Evolutionary conservation across 1,140 invertebrate species (phyloP), one percentile per base, ranked within the genome.

Genomic region (Calosoma granatense): DNA sequence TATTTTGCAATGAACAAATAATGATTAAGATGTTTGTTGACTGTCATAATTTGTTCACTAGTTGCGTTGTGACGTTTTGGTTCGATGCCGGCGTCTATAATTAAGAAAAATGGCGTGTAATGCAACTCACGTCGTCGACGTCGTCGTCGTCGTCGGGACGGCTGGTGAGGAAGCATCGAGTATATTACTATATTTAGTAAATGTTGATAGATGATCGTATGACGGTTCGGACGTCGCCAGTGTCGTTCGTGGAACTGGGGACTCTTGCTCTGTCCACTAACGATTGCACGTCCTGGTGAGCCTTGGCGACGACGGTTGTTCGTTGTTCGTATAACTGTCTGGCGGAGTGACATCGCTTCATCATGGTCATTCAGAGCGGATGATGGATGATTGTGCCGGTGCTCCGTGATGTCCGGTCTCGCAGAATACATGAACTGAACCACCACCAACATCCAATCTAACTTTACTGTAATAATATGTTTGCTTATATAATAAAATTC

Each of bases 251-350:
- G 41, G 41, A 11, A 17, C 9, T 47, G 9, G 15, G 41, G 41
- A 14, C 41, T 6, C 6, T n/a, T n/a, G 41, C 6, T 36, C 41
- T 17, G 41, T 47, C 41, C 17, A 47, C 9, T 47, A 47, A 47
- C 41, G 6, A 17, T 47, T 47, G 9, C 41, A 17, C 41, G 41
- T 4, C 3, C 15, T 3, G 4, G 41, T 17, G 9, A 12, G 6
- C 41, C 6, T 17, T 47, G 41, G 6, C 41, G 41, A 11, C 17
- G 41, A 17, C 41, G 17, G 3, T 17, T 17, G 6, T 17, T 47
- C 17, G 41, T 47, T 47, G 41, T 47, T 47, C 41, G 41, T 47
- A 47, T 47, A 47, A 47, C 41, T 47, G 41, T 47, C 41, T 47
- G 41, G 15, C 17, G 9, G 15, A 47, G 41, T 47, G 41, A 47